Percentiles rank a stretch among this genome's conserved stretches.
phyloP scores from a whole-genome alignment of 2,113 vertebrate species.

The Psophia crepitans region DNA sequence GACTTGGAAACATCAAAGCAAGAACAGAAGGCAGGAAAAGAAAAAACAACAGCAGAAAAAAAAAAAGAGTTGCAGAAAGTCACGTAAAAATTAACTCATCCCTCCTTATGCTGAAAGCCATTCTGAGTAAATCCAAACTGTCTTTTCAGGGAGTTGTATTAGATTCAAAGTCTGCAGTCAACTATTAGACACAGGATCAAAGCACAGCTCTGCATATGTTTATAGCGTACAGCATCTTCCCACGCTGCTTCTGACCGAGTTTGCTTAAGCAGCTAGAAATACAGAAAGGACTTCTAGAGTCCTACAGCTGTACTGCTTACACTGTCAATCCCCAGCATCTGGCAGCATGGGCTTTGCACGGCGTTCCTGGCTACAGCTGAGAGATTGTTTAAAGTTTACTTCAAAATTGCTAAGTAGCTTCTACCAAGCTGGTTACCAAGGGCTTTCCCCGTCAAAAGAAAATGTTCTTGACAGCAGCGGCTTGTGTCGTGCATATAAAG shows the following conservation, averaged over 20 bases:
- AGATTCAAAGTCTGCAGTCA: background rate
- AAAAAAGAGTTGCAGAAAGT: background rate
- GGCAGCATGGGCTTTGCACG: background rate
- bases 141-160: background rate
- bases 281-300: background rate
- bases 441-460: background rate
- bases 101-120: background rate
- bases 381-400: background rate
- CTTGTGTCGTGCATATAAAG: background rate
- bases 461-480: background rate
- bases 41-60: background rate
- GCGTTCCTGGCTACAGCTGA: background rate
- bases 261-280: background rate
- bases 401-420: background rate
- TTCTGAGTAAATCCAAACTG: background rate
- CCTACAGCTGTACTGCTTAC: background rate
- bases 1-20: background rate
- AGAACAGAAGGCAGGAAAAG: background rate
- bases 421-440: background rate
- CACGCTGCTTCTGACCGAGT: background rate
- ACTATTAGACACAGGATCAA: background rate
- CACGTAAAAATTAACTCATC: background rate
- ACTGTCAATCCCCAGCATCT: background rate
- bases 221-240: background rate
- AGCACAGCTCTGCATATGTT: background rate